Evolutionary conservation across 1,140 invertebrate genomes (phyloP).

Genomic region (Tetranychus urticae): DNA sequence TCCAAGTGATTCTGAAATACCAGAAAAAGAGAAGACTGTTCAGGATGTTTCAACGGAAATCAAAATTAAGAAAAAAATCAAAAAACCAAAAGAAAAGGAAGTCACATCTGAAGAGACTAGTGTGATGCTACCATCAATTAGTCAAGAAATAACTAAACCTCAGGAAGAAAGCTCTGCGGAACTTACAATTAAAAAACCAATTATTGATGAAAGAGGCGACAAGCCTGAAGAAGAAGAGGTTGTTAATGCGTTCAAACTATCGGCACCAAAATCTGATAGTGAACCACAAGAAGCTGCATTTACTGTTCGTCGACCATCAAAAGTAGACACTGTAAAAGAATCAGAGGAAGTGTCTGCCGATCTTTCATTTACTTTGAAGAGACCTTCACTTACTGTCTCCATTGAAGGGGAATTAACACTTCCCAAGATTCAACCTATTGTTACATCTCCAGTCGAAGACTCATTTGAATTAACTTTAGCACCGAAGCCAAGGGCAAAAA

Average conservation of each 20-base stretch:
- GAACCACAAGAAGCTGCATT: not conserved
- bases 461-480: not conserved
- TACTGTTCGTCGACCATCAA: not conserved
- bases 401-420: not conserved
- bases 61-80: conserved; percentile 7
- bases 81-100: not conserved
- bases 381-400: not conserved
- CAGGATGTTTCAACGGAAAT: conserved; percentile 11
- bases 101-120: not conserved
- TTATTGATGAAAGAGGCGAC: too few relatives aligned
- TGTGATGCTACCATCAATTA: not conserved
- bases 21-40: conserved; percentile 2
- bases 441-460: not conserved
- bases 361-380: not conserved
- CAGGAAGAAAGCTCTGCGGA: not conserved
- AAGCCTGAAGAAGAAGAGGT: not conserved
- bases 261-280: not conserved
- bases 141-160: not conserved
- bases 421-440: not conserved
- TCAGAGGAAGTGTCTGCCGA: not conserved
- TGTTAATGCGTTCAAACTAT: not conserved
- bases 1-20: not conserved
- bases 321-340: not conserved
- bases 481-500: not conserved
- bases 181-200: not conserved